Evolutionary conservation across 2,888 invertebrate species (phyloP).

Genomic region (Lapara coniferarum): DNA sequence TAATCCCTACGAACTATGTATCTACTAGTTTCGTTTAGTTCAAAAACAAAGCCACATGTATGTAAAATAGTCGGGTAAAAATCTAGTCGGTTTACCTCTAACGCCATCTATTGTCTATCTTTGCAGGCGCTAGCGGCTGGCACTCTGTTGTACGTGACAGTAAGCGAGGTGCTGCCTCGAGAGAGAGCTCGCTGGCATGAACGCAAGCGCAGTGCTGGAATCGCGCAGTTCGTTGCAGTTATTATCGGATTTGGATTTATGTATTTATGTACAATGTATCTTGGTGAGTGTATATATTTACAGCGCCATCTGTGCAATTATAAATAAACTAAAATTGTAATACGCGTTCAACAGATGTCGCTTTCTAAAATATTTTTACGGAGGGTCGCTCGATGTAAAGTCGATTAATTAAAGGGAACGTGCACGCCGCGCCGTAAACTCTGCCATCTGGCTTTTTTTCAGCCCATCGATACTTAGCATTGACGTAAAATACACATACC

Average conservation of each 20-base stretch:
- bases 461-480: too few species aligned
- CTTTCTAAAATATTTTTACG: not conserved
- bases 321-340: not conserved
- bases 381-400: too few species aligned
- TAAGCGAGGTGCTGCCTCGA: constrained; percentile 89
- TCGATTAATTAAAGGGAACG: too few species aligned
- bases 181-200: constrained; percentile 90
- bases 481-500: too few species aligned
- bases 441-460: too few species aligned
- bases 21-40: too few species aligned
- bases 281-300: constrained; percentile 68
- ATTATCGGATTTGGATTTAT: constrained; percentile 85
- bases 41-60: too few species aligned
- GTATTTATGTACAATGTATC: constrained; percentile 85
- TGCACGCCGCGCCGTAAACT: too few species aligned
- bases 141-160: constrained; percentile 89
- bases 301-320: not conserved
- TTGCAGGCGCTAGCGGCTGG: constrained; percentile 88
- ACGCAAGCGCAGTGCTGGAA: constrained; percentile 82
- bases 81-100: not conserved
- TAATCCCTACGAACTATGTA: too few species aligned
- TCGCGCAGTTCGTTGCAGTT: constrained; percentile 85
- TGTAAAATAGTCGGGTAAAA: too few species aligned
- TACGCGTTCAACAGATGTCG: not conserved
- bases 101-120: constrained; percentile 36